phyloP scores from a whole-genome alignment of 1,140 invertebrate genomes.

The Conopomorpha cramerella region DNA sequence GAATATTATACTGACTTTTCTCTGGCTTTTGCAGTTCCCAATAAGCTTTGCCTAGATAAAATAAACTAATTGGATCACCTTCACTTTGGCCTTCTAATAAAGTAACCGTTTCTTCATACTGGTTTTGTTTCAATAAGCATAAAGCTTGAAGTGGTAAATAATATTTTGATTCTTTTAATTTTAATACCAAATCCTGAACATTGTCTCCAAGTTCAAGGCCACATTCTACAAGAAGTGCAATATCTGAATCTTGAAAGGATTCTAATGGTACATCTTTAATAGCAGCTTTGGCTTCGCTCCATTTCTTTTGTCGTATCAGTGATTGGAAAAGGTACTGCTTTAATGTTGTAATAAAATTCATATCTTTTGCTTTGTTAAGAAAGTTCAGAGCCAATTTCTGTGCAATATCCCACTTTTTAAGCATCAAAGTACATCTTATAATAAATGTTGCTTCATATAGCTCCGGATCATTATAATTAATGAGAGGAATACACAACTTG shows the following conservation, averaged over 20 bases:
- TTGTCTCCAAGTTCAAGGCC: constrained; percentile 33
- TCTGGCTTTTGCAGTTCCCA: constrained; percentile 66
- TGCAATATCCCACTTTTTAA: constrained; percentile 64
- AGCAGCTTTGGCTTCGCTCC: constrained; percentile 39
- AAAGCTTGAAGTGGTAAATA: constrained; percentile 34
- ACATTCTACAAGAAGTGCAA: constrained; percentile 31
- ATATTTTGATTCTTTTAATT: constrained; percentile 24
- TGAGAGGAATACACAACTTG: constrained; percentile 36
- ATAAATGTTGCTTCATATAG: constrained; percentile 33
- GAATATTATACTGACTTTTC: constrained; percentile 66
- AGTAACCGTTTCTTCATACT: constrained; percentile 60
- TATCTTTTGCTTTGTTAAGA: constrained; percentile 32
- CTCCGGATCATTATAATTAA: constrained; percentile 40
- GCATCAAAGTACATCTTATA: constrained; percentile 56
- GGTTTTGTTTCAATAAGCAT: constrained; percentile 47
- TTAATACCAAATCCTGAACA: constrained; percentile 21
- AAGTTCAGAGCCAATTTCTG: constrained; percentile 57
- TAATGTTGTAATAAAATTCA: constrained; percentile 17
- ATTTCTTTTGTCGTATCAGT: constrained; percentile 53
- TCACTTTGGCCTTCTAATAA: constrained; percentile 49
- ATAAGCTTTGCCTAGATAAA: constrained; percentile 70
- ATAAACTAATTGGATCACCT: constrained; percentile 58
- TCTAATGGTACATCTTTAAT: constrained; percentile 23
- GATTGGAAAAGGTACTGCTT: constrained; percentile 35
- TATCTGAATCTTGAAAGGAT: constrained; percentile 17